Percentiles rank a stretch among this genome's conserved stretches.
phyloP scores from a whole-genome alignment of 2,113 vertebrate genomes.

The Indri indri region DNA sequence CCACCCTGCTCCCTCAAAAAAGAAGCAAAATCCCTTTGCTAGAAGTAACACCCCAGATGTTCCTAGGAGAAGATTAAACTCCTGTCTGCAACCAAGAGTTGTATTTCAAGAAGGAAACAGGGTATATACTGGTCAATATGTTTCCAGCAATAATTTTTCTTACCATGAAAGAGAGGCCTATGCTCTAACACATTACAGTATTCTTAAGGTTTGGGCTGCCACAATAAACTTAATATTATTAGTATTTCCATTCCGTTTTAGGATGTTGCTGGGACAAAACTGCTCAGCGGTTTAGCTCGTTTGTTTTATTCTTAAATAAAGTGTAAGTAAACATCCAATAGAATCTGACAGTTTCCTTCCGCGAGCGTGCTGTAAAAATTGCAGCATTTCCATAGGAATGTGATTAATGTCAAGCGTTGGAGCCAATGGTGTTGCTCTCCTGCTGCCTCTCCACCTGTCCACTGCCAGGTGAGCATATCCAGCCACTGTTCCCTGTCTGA shows the following conservation, averaged over 20 bases:
- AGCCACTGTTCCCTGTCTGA: constrained; percentile 45
- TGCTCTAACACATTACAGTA: not conserved
- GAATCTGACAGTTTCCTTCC: constrained; percentile 67
- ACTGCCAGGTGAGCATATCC: constrained; percentile 74
- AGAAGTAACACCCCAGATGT: not conserved
- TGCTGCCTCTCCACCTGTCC: constrained; percentile 80
- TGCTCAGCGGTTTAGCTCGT: not conserved
- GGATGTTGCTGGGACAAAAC: not conserved
- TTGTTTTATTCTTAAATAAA: constrained; percentile 45
- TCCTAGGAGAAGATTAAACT: not conserved
- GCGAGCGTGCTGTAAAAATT: constrained; percentile 68
- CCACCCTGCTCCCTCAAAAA: not conserved
- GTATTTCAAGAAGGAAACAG: not conserved
- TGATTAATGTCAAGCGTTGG: constrained; percentile 79
- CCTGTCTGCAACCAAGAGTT: not conserved
- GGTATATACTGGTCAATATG: not conserved
- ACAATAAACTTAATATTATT: not conserved
- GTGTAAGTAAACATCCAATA: not conserved
- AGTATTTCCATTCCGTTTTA: not conserved
- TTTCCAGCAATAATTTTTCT: not conserved
- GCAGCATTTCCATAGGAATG: constrained; percentile 79
- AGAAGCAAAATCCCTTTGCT: constrained; percentile 10
- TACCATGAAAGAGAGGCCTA: not conserved
- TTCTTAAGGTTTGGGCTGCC: not conserved
- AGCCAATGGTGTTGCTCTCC: constrained; percentile 76